Evolutionary conservation across 2,888 invertebrate species (phyloP).

Genomic region (Tachina lurida): DNA sequence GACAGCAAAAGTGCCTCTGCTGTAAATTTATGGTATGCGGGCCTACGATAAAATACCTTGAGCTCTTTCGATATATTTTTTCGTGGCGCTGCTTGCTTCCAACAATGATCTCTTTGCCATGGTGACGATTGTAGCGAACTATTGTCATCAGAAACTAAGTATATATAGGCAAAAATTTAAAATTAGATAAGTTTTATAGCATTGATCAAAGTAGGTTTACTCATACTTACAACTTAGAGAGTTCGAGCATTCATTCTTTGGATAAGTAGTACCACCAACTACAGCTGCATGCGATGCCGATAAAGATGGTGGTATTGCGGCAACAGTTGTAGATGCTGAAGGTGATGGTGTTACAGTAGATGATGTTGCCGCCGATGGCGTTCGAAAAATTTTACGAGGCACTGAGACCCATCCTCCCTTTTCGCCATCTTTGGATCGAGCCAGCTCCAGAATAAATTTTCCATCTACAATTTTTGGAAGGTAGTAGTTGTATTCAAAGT

Average conservation of each 20-base stretch:
- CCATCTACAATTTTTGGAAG: constrained; percentile 87
- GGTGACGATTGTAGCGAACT: constrained; percentile 95
- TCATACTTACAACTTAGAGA: constrained; percentile 89
- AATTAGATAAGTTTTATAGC: neutral
- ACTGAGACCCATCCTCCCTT: constrained; percentile 94
- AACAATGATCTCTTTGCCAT: constrained; percentile 94
- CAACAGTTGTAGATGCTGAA: constrained; percentile 74
- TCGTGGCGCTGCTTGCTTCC: constrained; percentile 92
- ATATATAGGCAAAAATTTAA: constrained; percentile 72
- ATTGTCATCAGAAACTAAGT: constrained; percentile 92
- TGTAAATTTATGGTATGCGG: constrained; percentile 77
- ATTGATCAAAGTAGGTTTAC: constrained; percentile 4
- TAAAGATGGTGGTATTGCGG: constrained; percentile 57
- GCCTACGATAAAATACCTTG: constrained; percentile 85
- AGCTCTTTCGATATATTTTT: constrained; percentile 89
- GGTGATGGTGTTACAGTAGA: constrained; percentile 84
- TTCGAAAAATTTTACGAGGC: constrained; percentile 94
- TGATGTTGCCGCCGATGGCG: constrained; percentile 87
- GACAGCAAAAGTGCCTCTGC: constrained; percentile 76
- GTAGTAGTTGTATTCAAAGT: neutral
- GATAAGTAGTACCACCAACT: constrained; percentile 80
- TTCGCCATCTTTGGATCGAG: constrained; percentile 90
- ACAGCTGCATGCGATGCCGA: constrained; percentile 39
- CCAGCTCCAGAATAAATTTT: constrained; percentile 94
- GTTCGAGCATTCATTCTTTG: constrained; percentile 89